These are phyloP conservation scores for Ifrita kowaldi DNA, from an alignment of 2,113 vertebrate species.

Conservation along the genomic window DNA sequence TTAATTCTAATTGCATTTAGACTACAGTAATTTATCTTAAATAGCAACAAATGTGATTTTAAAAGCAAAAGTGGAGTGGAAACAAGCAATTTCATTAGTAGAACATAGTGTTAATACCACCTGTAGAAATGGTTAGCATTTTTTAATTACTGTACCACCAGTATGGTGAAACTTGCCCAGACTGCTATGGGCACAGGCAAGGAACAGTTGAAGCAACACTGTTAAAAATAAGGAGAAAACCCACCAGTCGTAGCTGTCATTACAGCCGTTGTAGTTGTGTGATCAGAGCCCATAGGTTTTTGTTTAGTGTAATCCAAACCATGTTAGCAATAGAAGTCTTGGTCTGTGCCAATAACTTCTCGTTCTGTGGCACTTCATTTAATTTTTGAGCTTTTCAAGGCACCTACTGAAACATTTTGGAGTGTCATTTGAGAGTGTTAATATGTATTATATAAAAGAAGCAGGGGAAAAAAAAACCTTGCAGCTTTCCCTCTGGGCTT, in stretches of 20 bases:
- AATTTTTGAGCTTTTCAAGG: neutral
- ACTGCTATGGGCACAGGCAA: neutral
- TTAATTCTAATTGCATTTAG: neutral
- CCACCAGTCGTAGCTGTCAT: neutral
- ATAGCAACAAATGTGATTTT: neutral
- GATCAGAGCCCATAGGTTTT: neutral
- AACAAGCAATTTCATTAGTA: neutral
- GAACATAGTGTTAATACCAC: neutral
- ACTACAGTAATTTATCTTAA: neutral
- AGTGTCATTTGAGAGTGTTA: neutral
- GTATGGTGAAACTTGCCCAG: neutral
- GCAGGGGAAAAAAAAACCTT: neutral
- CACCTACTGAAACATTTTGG: neutral
- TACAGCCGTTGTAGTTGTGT: neutral
- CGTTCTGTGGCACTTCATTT: neutral
- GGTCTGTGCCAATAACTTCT: neutral
- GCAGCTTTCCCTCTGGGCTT: neutral
- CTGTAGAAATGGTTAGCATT: neutral
- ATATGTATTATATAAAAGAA: neutral
- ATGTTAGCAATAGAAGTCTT: neutral
- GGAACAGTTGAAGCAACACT: neutral
- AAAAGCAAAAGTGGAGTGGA: neutral
- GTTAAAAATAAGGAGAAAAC: neutral
- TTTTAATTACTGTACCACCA: neutral
- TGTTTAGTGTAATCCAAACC: neutral